phyloP scores from a whole-genome alignment of 2,888 invertebrate genomes.

The Gastracanthus pulcherrimus region DNA sequence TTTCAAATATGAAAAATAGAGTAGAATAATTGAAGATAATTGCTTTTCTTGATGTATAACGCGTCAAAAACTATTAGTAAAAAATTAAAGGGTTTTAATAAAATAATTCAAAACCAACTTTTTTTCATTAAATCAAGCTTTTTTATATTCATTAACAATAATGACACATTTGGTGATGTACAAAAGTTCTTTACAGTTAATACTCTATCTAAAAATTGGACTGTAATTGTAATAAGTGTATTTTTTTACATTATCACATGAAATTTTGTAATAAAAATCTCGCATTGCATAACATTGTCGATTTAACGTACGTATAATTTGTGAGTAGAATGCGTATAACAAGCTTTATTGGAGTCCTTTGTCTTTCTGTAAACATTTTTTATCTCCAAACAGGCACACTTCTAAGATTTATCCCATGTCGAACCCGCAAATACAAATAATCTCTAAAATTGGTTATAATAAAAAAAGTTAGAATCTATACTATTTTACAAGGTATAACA shows the following conservation, averaged over 20 bases:
- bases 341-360: constrained; percentile 40
- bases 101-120: neutral
- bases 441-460: constrained; percentile 50
- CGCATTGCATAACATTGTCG: constrained; percentile 63
- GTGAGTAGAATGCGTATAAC: constrained; percentile 58
- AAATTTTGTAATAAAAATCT: constrained; percentile 67
- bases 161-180: constrained; percentile 60
- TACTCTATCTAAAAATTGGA: constrained; percentile 62
- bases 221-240: constrained; percentile 65
- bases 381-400: constrained; percentile 59
- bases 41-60: no score
- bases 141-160: constrained; percentile 55
- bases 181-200: constrained; percentile 64
- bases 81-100: neutral
- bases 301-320: constrained; percentile 64
- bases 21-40: no score
- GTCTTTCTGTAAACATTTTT: constrained; percentile 51
- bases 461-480: constrained; percentile 41
- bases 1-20: no score
- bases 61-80: neutral
- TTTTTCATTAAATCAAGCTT: constrained; percentile 26
- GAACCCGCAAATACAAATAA: constrained; percentile 47
- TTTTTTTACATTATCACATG: constrained; percentile 72
- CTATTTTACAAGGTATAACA: constrained; percentile 46
- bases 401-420: constrained; percentile 44